Conservation (phyloP, 2,888 invertebrate genomes). For the Spodoptera exigua region DNA sequence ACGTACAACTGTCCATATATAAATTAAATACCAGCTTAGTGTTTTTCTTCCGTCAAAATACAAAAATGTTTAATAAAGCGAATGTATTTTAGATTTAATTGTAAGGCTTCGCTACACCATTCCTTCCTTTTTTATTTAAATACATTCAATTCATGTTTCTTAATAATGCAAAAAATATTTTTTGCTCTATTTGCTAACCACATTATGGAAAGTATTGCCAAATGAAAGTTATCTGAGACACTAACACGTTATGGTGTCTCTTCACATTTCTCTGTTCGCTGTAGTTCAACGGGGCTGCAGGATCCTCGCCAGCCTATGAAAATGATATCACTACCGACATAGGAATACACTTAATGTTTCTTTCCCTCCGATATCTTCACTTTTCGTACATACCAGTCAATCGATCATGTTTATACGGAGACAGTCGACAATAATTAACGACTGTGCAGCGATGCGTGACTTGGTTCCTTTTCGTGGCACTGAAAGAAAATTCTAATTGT, state of each 20-base stretch:
- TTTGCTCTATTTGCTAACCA: too few species aligned
- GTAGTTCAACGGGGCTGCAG: slow-evolving; percentile 76
- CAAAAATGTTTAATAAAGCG: too few species aligned
- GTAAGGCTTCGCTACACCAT: too few species aligned
- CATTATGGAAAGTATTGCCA: too few species aligned
- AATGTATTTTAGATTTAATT: too few species aligned
- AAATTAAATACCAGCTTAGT: too few species aligned
- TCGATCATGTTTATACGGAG: slow-evolving; percentile 81
- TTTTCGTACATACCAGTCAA: slow-evolving; percentile 68
- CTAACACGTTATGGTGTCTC: slow-evolving; percentile 56
- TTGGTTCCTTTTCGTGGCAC: slow-evolving; percentile 32
- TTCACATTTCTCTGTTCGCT: slow-evolving; percentile 60
- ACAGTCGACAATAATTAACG: slow-evolving; percentile 73
- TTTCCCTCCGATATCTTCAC: slow-evolving; percentile 83
- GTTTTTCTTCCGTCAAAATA: too few species aligned
- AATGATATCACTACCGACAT: slow-evolving; percentile 86
- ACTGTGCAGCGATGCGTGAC: slow-evolving; percentile 54
- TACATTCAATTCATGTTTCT: too few species aligned
- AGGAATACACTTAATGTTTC: slow-evolving; percentile 87
- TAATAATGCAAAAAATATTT: too few species aligned
- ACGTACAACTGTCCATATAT: too few species aligned
- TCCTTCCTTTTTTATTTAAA: too few species aligned
- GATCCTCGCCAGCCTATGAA: slow-evolving; percentile 81
- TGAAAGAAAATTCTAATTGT: slow-evolving; percentile 50
- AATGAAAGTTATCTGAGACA: too few species aligned